Evolutionary conservation across 1,140 invertebrate genomes (phyloP).

Genomic region (Drosophila sp.): DNA sequence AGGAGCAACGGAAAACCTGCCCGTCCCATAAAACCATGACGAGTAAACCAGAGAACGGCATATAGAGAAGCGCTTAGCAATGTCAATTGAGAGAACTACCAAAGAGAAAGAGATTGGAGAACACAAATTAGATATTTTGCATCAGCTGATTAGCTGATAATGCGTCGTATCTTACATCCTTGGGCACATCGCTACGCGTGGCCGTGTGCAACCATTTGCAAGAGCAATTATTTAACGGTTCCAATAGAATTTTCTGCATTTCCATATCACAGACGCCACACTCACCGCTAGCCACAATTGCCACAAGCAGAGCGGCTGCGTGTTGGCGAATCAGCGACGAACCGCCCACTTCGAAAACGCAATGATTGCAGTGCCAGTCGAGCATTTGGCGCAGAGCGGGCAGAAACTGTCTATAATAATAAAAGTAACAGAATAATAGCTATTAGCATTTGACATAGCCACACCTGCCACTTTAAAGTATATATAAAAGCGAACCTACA

Average conservation of each 20-base stretch:
- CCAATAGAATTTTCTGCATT: conserved; percentile 52
- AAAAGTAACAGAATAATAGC: conserved; percentile 42
- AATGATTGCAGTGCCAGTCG: conserved; percentile 81
- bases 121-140: no score
- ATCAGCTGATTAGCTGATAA: no score
- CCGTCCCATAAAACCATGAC: conserved; percentile 36
- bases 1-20: conserved; percentile 50
- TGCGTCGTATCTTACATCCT: conserved; percentile 59
- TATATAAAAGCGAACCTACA: conserved; percentile 45
- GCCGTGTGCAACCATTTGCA: conserved; percentile 77
- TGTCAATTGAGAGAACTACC: conserved; percentile 73
- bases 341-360: conserved; percentile 69
- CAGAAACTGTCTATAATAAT: conserved; percentile 66
- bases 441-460: conserved; percentile 38
- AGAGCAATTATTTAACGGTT: conserved; percentile 70
- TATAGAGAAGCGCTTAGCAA: conserved; percentile 59
- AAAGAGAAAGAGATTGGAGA: not conserved
- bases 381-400: conserved; percentile 74
- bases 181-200: conserved; percentile 29
- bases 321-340: conserved; percentile 74
- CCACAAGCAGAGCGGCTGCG: conserved; percentile 73
- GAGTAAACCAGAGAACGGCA: conserved; percentile 63
- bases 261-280: conserved; percentile 59
- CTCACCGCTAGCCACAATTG: conserved; percentile 63
- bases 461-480: not conserved